phyloP scores from a whole-genome alignment of 2,888 invertebrate species.

The Drosophila imparisetae region DNA sequence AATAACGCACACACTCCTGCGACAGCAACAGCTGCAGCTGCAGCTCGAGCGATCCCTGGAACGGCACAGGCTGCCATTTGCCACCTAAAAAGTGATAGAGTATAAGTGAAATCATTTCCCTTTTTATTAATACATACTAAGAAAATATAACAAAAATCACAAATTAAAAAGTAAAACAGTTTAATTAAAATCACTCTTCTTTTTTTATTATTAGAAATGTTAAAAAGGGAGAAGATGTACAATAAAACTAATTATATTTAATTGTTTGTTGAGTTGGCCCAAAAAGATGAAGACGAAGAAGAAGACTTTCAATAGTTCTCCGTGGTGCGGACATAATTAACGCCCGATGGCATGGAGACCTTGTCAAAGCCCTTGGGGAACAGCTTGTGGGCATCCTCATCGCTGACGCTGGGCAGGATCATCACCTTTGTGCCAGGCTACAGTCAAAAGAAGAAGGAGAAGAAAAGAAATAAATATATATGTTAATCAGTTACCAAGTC shows the following conservation, averaged over 20 bases:
- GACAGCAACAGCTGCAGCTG: conserved; percentile 24
- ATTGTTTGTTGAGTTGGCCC: no score
- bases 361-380: conserved; percentile 90
- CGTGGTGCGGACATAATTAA: conserved; percentile 90
- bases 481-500: neutral
- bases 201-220: no score
- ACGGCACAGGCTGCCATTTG: conserved; percentile 21
- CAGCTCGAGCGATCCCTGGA: conserved; percentile 12
- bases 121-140: no score
- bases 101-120: no score
- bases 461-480: neutral
- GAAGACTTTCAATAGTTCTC: conserved; percentile 86
- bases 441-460: conserved; percentile 2
- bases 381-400: conserved; percentile 87
- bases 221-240: no score
- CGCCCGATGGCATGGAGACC: conserved; percentile 90
- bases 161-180: no score
- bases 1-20: conserved; percentile 27
- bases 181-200: no score
- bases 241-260: no score
- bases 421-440: conserved; percentile 91
- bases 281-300: no score
- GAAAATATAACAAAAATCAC: no score
- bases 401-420: conserved; percentile 90
- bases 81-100: neutral